A percentile compares a stretch with the other conserved stretches of the same genome.
Conservation (phyloP, 2,797 vertebrate genomes). For the Lates japonicus region DNA sequence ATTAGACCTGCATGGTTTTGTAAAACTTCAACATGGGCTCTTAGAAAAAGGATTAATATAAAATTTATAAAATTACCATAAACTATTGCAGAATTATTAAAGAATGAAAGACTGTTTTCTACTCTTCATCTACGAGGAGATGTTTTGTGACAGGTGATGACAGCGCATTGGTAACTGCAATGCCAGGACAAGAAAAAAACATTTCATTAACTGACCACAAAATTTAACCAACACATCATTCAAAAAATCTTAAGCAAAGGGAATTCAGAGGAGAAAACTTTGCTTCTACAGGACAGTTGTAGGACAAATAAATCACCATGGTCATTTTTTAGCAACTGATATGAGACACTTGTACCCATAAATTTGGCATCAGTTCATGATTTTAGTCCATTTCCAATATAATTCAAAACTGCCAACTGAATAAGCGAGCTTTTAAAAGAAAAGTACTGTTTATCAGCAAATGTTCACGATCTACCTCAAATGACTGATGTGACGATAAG, state of each 20-base stretch:
- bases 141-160: background rate
- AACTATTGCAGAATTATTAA: background rate
- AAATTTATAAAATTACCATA: too few species aligned
- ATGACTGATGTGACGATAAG: background rate
- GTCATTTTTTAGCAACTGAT: background rate
- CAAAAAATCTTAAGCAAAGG: background rate
- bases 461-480: constrained; percentile 1
- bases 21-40: background rate
- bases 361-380: constrained; percentile 15
- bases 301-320: background rate
- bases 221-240: background rate
- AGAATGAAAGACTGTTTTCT: background rate
- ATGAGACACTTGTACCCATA: background rate
- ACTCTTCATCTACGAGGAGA: background rate
- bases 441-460: constrained; percentile 1
- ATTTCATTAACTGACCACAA: background rate
- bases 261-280: background rate
- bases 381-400: background rate
- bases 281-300: background rate
- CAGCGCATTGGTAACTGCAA: background rate
- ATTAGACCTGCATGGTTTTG: background rate
- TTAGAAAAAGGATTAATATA: background rate
- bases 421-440: background rate
- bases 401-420: background rate
- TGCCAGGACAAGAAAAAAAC: background rate